Base-by-base conservation (phyloP, 2,113 vertebrate genomes). In the Raja brachyura region DNA sequence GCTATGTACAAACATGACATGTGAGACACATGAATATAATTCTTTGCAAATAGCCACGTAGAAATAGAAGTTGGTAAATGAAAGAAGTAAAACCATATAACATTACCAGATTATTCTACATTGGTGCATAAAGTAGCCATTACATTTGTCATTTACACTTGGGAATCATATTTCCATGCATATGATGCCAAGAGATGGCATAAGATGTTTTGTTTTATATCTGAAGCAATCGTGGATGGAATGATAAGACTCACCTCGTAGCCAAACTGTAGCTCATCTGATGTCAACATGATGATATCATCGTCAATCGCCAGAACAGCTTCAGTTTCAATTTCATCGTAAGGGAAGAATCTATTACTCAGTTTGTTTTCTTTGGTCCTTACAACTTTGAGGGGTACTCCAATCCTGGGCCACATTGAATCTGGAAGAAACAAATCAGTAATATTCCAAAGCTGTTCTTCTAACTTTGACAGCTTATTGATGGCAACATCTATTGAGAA, bases 321-420 rank as follows among this genome's bases (percentile, higher is more conserved):
- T 94, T 99, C 98, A 0, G 98, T 99, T 96, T 99, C 98, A 1
- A 99, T 99, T 94, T 99, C 98, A 68, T 99, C 97, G 0, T 99
- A 99, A 0, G 98, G 99, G 94, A 99, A 99, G 96, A 99, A 99
- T n/a, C 98, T 98, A 94, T 99, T 99, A 93, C 98, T 99, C 63
- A 99, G 95, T 94, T 99, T 99, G 96, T 99, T 99, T 95, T 99
- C 99, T 93, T 97, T 97, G 3, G 98, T 99, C 93, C 97, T 97
- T 73, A 99, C 97, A 0, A 99, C 98, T 94, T 99, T 99, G 75
- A 99, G 95, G 0, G 98, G 98, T 93, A 99, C 98, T 0, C 97
- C 96, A 83, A 99, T 97, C 95, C 98, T 99, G n/a, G 99, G 99
- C 98, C 99, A 99, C 20, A 98, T 96, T 75, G 97, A 97, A 93